These are phyloP conservation scores for Rhorus exstirpatorius DNA, from an alignment of 2,888 invertebrate genomes.

Conservation along the genomic window DNA sequence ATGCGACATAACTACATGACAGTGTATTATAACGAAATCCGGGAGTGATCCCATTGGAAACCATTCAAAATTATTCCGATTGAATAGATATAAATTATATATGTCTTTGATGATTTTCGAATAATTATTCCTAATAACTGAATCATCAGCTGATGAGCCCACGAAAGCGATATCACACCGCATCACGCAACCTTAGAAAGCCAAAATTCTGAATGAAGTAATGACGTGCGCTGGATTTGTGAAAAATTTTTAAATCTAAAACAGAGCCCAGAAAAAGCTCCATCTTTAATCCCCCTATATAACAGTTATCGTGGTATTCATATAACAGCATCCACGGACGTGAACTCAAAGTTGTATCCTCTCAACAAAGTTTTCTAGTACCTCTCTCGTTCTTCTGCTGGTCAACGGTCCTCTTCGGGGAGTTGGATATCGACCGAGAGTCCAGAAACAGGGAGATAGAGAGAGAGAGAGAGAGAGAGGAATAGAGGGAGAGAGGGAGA, in stretches of 20 bases:
- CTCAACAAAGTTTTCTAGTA: slow-evolving; percentile 52
- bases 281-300: slow-evolving; percentile 11
- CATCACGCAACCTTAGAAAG: too few species aligned
- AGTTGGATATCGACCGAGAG: slow-evolving; percentile 78
- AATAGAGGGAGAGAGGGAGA: slow-evolving; percentile 28
- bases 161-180: too few species aligned
- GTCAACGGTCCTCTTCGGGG: slow-evolving; percentile 78
- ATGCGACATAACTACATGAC: background rate
- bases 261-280: background rate
- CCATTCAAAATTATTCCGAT: background rate
- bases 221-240: background rate
- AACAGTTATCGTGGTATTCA: slow-evolving; percentile 4
- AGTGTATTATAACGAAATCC: background rate
- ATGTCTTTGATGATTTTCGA: background rate
- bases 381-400: slow-evolving; percentile 67
- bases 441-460: slow-evolving; percentile 53
- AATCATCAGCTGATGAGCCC: too few species aligned
- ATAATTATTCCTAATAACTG: too few species aligned
- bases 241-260: background rate
- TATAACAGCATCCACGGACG: slow-evolving; percentile 22
- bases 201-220: background rate
- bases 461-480: slow-evolving; percentile 41
- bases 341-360: slow-evolving; percentile 52
- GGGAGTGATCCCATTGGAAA: background rate
- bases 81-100: background rate